Conservation (phyloP, 2,888 invertebrate genomes). For the Eristalis arbustorum region DNA sequence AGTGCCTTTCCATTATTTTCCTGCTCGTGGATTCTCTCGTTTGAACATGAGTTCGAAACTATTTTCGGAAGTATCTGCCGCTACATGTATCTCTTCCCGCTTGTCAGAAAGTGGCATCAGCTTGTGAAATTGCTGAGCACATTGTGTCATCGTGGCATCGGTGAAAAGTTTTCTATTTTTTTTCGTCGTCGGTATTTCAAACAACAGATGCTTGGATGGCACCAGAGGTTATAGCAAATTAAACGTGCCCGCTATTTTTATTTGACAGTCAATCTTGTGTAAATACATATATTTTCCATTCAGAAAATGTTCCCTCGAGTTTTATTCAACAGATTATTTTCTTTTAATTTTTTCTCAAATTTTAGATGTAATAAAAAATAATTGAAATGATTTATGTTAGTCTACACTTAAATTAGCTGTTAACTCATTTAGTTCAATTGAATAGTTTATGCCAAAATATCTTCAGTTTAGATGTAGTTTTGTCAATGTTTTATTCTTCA, state of each 20-base stretch:
- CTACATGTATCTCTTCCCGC: constrained; percentile 18
- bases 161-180: not conserved
- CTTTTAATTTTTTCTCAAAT: not conserved
- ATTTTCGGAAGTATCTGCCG: constrained; percentile 50
- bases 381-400: not conserved
- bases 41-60: constrained; percentile 40
- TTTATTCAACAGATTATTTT: not conserved
- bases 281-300: not conserved
- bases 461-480: constrained; percentile 3
- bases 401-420: not conserved
- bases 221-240: not conserved
- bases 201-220: not conserved
- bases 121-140: constrained; percentile 16
- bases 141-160: not conserved
- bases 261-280: not conserved
- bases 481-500: not conserved
- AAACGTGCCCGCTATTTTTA: not conserved
- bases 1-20: constrained; percentile 40
- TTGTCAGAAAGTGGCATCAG: constrained; percentile 7
- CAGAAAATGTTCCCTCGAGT: not conserved
- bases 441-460: constrained; percentile 57
- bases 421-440: constrained; percentile 32
- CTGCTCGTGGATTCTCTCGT: not conserved
- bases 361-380: not conserved
- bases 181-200: constrained; percentile 6